Base-by-base conservation (phyloP, 2,888 invertebrate genomes). In the Plemyria rubiginata region DNA sequence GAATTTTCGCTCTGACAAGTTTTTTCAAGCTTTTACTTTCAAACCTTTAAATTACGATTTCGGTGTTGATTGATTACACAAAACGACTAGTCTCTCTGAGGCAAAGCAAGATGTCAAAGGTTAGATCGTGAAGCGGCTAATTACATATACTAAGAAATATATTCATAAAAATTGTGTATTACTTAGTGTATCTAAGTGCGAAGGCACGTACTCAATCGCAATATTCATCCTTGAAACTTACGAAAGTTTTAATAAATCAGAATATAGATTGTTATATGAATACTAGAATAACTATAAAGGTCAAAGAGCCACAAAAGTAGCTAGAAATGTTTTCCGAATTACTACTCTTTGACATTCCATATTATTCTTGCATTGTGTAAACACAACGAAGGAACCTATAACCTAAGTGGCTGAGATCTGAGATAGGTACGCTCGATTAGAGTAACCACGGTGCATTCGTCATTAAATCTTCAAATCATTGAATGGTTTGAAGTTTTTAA, bases 101-200 rank as follows among this genome's bases (percentile, higher is more conserved):
- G 70, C 67, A 71, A 71, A 72, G 69, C 68, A 72, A 71, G 72
- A 74, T 75, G 84, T 80, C 82, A 84, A 76, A 84, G 85, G 84
- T 85, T 79, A 82, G 72, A 78, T 80, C 83, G 85, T 82, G 84
- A 80, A 75, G 74, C 66, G 54, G 73, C 70, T 82, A 82, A 86
- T 83, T 81, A n/a, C n/a, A n/a, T n/a, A 84, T 75, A 77, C 71
- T 67, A 73, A 70, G 72, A 61, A 66, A 65, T 16, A 16, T 45
- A 45, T 45, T 45, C 15, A 13, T 15, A 43, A 59, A 64, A 60
- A 58, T 56, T 54, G 60, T 15, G 16, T 41, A 58, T 54, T 66
- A 46, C 15, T 60, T 54, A 13, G 50, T 63, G n/a, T 41, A 41
- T 4, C 41, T 32, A 49, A 29, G 32, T 28, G 43, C 2, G 15